Percentiles rank a stretch among this genome's conserved stretches.
phyloP scores from a whole-genome alignment of 2,113 vertebrate species.

The Tetrax tetrax region DNA sequence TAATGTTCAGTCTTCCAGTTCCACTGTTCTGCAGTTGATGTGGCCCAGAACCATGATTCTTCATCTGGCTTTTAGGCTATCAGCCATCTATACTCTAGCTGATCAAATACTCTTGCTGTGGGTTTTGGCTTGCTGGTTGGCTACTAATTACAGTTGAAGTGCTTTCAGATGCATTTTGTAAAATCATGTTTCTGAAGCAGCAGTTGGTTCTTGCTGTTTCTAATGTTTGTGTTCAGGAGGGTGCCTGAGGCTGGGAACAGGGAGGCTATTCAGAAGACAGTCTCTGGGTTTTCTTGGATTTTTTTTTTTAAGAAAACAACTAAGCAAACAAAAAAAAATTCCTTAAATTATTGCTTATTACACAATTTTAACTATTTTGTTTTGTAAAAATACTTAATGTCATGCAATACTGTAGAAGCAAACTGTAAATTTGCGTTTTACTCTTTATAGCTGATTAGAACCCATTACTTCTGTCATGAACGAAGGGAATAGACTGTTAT shows the following conservation, averaged over 20 bases:
- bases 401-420: background rate
- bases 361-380: background rate
- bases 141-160: background rate
- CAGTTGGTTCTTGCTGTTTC: background rate
- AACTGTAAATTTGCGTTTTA: background rate
- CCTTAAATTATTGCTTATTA: background rate
- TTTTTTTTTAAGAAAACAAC: background rate
- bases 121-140: background rate
- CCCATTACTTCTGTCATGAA: background rate
- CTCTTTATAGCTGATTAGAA: background rate
- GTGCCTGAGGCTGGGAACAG: too few species aligned
- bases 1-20: background rate
- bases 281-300: too few species aligned
- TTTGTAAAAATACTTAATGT: background rate
- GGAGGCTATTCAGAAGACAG: too few species aligned
- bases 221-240: too few species aligned
- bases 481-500: background rate
- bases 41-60: background rate
- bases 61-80: background rate
- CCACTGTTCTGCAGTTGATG: fast-evolving
- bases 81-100: background rate
- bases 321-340: background rate
- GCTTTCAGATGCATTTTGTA: background rate
- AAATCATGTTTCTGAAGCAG: background rate
- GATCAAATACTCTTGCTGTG: background rate